Evolutionary conservation across 2,888 invertebrate genomes (phyloP).

Genomic region (Hypena proboscidalis): DNA sequence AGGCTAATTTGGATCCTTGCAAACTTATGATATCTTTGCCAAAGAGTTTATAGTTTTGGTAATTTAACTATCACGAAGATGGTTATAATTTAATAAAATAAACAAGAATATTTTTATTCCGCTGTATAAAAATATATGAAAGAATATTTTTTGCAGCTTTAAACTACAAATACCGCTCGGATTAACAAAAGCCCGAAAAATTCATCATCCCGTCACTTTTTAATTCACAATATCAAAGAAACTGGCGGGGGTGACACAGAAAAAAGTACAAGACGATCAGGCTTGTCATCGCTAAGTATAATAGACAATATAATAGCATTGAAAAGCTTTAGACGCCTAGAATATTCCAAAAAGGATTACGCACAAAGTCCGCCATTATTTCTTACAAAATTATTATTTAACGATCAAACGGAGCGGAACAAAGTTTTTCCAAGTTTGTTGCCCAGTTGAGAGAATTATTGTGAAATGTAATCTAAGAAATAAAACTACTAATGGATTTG

Average conservation of each 20-base stretch:
- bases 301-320: conserved; percentile 23
- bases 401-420: conserved; percentile 32
- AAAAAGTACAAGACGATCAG: conserved; percentile 14
- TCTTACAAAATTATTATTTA: conserved; percentile 46
- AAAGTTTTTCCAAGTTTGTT: conserved; percentile 39
- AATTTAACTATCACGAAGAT: too few species aligned
- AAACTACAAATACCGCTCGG: too few species aligned
- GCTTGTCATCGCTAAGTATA: conserved; percentile 14
- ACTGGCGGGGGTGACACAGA: conserved; percentile 1
- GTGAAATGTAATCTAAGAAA: conserved; percentile 6
- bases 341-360: conserved; percentile 44
- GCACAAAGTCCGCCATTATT: conserved; percentile 31
- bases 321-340: conserved; percentile 18
- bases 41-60: too few species aligned
- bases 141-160: background rate
- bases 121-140: too few species aligned
- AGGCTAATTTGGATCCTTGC: too few species aligned
- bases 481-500: background rate
- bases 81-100: too few species aligned
- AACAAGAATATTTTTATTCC: too few species aligned
- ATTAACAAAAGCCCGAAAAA: conserved; percentile 5
- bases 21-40: too few species aligned
- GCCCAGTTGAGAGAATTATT: conserved; percentile 15
- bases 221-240: conserved; percentile 5
- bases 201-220: conserved; percentile 16